Evolutionary conservation across 2,113 vertebrate species (phyloP), one percentile per base, ranked within the genome.

Genomic region (Dicerorhinus sumatrensis): DNA sequence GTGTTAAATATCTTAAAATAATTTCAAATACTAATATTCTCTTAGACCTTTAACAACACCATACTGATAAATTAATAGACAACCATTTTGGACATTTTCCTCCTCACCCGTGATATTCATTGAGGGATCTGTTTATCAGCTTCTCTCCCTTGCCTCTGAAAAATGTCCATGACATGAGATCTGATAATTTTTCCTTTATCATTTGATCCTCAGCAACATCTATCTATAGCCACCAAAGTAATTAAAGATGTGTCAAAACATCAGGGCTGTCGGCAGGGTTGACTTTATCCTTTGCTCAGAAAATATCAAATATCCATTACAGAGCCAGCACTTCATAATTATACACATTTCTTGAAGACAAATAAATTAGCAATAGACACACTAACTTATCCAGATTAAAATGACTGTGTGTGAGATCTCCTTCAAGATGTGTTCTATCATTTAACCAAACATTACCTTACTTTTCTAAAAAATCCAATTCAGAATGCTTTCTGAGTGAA

Each of bases 271-370:
- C 62, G 23, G 27, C 72, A 80, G 54, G 8, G 33, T 1, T 79
- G 23, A 56, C 42, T 77, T 85, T 84, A 92, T 70, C 70, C 62
- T 81, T 96, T 84, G 6, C 89, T 92, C 62, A 87, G 94, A 93
- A 97, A 97, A 93, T 13, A 89, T 33, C 60, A 97, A 94, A 17
- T 42, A 80, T 73, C 48, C 51, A 46, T 70, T 93, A 85, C 6
- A 93, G 60, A 94, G 81, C n/a, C 42, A 96, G 29, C 11, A 46
- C 17, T 81, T 51, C 20, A 67, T 58, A 33, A 56, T 89, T 76
- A 80, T 14, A 95, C 91, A 69, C 18, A 88, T 95, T 83, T 90
- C 75, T 80, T 42, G 17, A 96, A 84, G 58, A 85, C 75, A 92
- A 54, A 46, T 56, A 65, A 48, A 18, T 92, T 62, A 87, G 65